Evolutionary conservation across 1,140 invertebrate genomes (phyloP), one percentile per base, ranked within the genome.

Genomic region (Carposina sasakii): DNA sequence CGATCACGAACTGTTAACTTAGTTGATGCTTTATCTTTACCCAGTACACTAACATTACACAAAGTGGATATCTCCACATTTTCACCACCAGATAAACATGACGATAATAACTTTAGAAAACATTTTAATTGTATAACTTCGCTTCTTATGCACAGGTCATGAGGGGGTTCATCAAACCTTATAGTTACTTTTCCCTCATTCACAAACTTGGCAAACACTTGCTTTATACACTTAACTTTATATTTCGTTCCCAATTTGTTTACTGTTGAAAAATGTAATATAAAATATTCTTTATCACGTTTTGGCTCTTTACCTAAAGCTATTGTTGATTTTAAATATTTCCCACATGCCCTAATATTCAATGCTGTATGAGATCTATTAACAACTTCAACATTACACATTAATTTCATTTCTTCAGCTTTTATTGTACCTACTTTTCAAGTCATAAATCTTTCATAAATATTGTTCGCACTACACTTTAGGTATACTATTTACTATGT

Each of bases 131-230:
- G 89, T 41, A 91, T 86, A 15, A 79, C 62, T 74, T 92, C 90
- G 55, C 87, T 76, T 71, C 91, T 88, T 31, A 94, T 90, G 40
- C 87, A 88, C 36, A 94, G 65, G 77, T 94, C 91, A 53, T 91
- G 88, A 22, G 88, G 83, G 13, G 93, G 93, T 51, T 89, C 79
- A 57, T 87, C 88, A 40, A 94, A 89, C 41, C 91, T 86, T 48
- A 94, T 89, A 6, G 92, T 93, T 17, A 87, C 86, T 84, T 93
- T 93, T 45, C 92, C 92, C 69, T 93, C 89, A 31, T 88, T 83
- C 10, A 92, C 69, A 71, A 90, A 94, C 64, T 89, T 91, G 1
- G 87, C 88, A 60, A 91, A 90, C 16, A 93, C 83, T 70, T 89
- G 85, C 34, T 88, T 86, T 33, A 94, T 86, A 60, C 90, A 91